Evolutionary conservation across 2,113 vertebrate genomes (phyloP).

Genomic region (Brachionichthys hirsutus): DNA sequence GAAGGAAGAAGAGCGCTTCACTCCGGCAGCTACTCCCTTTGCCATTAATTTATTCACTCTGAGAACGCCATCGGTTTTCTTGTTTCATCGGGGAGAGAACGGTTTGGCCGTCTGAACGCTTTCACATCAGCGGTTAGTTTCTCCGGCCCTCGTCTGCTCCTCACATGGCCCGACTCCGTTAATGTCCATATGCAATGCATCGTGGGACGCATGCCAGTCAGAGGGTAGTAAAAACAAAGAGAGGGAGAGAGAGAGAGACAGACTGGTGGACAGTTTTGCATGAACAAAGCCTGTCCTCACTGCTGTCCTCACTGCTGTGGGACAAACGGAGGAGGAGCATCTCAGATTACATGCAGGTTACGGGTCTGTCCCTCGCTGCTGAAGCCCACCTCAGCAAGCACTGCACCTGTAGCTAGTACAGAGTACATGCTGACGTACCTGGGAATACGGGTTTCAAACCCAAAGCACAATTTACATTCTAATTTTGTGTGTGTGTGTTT

Average conservation of each 20-base stretch:
- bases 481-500: too few species aligned
- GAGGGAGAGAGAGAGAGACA: not conserved
- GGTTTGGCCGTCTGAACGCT: slow-evolving; percentile 56
- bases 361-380: too few species aligned
- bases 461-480: not conserved
- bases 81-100: slow-evolving; percentile 20
- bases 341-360: not conserved
- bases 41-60: slow-evolving; percentile 24
- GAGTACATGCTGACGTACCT: not conserved
- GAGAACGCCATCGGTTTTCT: not conserved
- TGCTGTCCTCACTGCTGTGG: not conserved
- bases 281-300: not conserved
- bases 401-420: too few species aligned
- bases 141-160: slow-evolving; percentile 40
- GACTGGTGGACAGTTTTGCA: slow-evolving; percentile 1
- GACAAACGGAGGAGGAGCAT: not conserved
- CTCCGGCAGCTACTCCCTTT: slow-evolving; percentile 14
- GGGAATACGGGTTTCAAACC: not conserved
- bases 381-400: not conserved
- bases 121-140: slow-evolving; percentile 66
- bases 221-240: slow-evolving; percentile 5
- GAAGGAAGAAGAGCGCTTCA: slow-evolving; percentile 8
- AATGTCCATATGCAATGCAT: slow-evolving; percentile 54
- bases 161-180: slow-evolving; percentile 50
- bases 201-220: slow-evolving; percentile 60